Evolutionary conservation across 2,888 invertebrate species (phyloP).

Genomic region (Mimumesa dahlbomi): DNA sequence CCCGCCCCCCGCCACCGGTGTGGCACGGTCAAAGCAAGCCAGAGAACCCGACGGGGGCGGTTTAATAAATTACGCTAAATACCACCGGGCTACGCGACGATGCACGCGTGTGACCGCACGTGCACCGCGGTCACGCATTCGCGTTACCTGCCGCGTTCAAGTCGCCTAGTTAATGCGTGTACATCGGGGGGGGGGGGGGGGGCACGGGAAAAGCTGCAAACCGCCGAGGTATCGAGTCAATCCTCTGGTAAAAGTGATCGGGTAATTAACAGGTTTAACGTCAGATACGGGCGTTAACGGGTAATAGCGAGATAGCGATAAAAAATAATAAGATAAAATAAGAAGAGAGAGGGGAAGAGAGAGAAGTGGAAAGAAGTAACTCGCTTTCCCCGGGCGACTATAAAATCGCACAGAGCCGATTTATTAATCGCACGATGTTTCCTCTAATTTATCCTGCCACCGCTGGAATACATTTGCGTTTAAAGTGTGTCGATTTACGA

Average conservation of each 20-base stretch:
- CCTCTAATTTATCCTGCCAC: background rate
- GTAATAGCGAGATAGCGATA: too few species aligned
- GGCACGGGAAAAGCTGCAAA: too few species aligned
- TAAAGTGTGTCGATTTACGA: slow-evolving; percentile 17
- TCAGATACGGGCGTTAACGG: background rate
- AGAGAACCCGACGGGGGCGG: slow-evolving; percentile 52
- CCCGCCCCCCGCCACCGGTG: slow-evolving; percentile 8
- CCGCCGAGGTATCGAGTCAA: background rate
- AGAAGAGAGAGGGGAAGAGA: too few species aligned
- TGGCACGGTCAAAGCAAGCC: slow-evolving; percentile 48
- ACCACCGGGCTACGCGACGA: slow-evolving; percentile 50
- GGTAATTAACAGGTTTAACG: slow-evolving; percentile 5
- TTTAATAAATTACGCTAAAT: slow-evolving; percentile 76
- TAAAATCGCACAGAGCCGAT: too few species aligned
- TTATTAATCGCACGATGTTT: background rate
- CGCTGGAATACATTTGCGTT: slow-evolving; percentile 21
- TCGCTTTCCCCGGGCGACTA: too few species aligned
- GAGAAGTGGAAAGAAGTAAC: background rate
- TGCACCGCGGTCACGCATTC: slow-evolving; percentile 23
- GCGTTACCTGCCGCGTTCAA: background rate
- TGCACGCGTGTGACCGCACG: slow-evolving; percentile 26
- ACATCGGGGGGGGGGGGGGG: background rate
- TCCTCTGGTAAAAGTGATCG: slow-evolving; percentile 3
- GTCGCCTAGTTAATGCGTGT: background rate
- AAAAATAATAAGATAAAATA: too few species aligned